phyloP scores from a whole-genome alignment of 1,140 invertebrate species.

The Brachionus plicatilis region DNA sequence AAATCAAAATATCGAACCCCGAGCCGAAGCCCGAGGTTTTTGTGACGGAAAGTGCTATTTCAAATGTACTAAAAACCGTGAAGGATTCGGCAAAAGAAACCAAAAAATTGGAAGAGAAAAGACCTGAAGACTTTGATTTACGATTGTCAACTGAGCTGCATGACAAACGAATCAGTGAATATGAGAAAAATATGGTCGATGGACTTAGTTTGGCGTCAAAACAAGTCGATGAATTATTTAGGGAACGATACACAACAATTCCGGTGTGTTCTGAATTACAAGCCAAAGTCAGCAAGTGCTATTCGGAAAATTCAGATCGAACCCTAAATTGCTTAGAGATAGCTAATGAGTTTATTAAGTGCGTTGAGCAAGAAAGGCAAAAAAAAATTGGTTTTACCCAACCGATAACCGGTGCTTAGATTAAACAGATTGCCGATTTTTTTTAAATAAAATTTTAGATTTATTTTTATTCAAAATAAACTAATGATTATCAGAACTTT shows the following conservation, averaged over 20 bases:
- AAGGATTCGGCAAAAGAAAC: neutral
- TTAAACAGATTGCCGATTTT: neutral
- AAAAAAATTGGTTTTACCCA: neutral
- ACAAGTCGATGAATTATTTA: slow-evolving; percentile 24
- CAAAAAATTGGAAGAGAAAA: neutral
- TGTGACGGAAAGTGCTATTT: slow-evolving; percentile 28
- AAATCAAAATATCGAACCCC: neutral
- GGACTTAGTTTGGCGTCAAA: neutral
- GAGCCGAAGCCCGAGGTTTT: neutral
- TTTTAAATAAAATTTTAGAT: neutral
- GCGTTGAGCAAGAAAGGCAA: slow-evolving; percentile 32
- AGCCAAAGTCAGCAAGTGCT: slow-evolving; percentile 4
- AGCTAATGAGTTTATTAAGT: slow-evolving; percentile 22
- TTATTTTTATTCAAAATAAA: neutral
- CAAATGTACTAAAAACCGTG: slow-evolving; percentile 27
- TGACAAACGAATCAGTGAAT: slow-evolving; percentile 32
- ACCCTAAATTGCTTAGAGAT: slow-evolving; percentile 34
- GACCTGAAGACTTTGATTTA: neutral
- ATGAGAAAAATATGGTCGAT: neutral
- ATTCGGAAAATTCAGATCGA: slow-evolving; percentile 6
- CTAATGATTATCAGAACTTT: too few species aligned
- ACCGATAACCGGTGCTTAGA: neutral
- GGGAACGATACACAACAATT: slow-evolving; percentile 10
- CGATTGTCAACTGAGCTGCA: slow-evolving; percentile 8
- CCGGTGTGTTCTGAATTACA: slow-evolving; percentile 29